Base-by-base conservation (phyloP, 2,888 invertebrate species). In the Drosophila recens region DNA sequence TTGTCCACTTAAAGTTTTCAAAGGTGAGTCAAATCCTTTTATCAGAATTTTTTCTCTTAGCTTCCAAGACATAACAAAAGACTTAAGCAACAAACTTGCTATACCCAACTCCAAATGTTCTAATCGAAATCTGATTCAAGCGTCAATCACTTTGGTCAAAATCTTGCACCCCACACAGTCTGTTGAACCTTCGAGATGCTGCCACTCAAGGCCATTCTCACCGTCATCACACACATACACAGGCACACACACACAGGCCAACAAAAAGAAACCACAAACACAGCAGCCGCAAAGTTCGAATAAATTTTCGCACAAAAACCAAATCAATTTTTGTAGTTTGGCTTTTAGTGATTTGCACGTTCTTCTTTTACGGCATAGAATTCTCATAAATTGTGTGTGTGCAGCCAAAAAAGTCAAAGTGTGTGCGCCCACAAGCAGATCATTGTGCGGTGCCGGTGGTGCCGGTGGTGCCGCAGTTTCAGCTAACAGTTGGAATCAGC, bases 191-290 rank as follows among this genome's bases (percentile, higher is more conserved):
- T 43, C 38, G 59, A 51, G 52, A 51, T 61, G 59, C 81, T 56
- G 62, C 58, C 48, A 52, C 73, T 75, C 84, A 85, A 89, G 84
- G 84, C 74, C 82, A 87, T 85, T 89, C 82, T 67, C 83, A 89
- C 57, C 78, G 67, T 53, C 65, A 52, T 48, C 52, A 51, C 64
- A 46, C 43, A 56, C 9, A 58, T n/a, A n/a, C n/a, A n/a, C n/a
- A n/a, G n/a, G n/a, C 51, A 61, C 67, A 23, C 58, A 17, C 13
- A 51, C 36, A 36, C 77, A 45, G 4, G 23, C 23, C 0, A 23
- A 23, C 27, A 71, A 70, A 72, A 56, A 46, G 69, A 79, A 75
- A 67, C 88, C 72, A 64, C 82, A 79, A 59, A 75, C 23, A 27
- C 27, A 73, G 57, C 71, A 62, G 71, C 76, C 59, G 59, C 77